phyloP scores from a whole-genome alignment of 1,140 invertebrate genomes.

The Rhynchophorus ferrugineus region DNA sequence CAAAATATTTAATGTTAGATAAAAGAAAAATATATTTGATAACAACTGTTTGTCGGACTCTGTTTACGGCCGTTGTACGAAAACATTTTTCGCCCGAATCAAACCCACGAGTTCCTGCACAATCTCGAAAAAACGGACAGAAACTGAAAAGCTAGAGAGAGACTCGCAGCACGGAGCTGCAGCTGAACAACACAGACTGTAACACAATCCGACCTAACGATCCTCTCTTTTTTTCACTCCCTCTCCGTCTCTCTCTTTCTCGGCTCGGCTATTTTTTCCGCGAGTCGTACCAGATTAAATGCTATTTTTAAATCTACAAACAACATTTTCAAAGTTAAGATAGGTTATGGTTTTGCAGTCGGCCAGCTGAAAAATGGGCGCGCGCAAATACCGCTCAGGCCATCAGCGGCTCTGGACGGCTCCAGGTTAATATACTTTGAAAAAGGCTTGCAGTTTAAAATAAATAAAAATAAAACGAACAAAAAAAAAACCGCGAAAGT shows the following conservation, averaged over 20 bases:
- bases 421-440: constrained; percentile 37
- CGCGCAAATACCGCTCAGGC: constrained; percentile 15
- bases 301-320: constrained; percentile 37
- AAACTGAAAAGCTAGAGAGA: not conserved
- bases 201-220: not conserved
- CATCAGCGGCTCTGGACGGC: constrained; percentile 15
- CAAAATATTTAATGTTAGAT: too few species aligned
- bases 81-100: too few species aligned
- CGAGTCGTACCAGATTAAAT: constrained; percentile 31
- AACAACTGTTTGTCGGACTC: too few species aligned
- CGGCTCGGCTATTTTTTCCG: constrained; percentile 20
- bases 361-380: constrained; percentile 21
- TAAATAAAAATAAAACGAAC: constrained; percentile 35
- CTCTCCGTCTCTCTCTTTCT: not conserved
- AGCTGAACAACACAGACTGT: not conserved
- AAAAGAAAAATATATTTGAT: too few species aligned
- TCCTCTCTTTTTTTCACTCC: not conserved
- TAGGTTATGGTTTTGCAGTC: constrained; percentile 36
- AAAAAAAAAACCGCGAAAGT: constrained; percentile 5
- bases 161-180: not conserved
- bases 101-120: not conserved
- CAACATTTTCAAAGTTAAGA: constrained; percentile 38
- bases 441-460: constrained; percentile 37
- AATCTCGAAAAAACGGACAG: too few species aligned
- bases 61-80: too few species aligned